These are phyloP conservation scores for Nanorana parkeri DNA, from an alignment of 2,113 vertebrate genomes.

Conservation along the genomic window DNA sequence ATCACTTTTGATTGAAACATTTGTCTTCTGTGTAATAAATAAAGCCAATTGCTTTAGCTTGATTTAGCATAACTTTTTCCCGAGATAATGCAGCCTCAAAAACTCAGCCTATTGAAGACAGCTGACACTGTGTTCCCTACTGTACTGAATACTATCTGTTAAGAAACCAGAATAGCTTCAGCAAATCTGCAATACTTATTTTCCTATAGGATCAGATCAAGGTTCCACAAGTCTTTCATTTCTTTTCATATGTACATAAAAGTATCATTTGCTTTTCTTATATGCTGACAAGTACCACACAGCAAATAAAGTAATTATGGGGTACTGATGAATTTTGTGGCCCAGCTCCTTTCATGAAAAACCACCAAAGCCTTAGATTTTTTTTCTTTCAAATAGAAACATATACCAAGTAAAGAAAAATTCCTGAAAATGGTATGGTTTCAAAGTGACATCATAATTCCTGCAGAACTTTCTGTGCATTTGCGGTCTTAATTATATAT, in stretches of 20 bases:
- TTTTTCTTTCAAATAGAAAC: constrained; percentile 11
- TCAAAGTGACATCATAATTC: constrained; percentile 24
- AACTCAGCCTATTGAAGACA: not conserved
- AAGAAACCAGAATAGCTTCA: not conserved
- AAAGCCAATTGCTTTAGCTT: no score
- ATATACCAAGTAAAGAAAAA: constrained; percentile 29
- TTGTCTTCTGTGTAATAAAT: no score
- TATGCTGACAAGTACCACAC: not conserved
- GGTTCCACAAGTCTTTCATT: not conserved
- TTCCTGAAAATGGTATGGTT: constrained; percentile 13
- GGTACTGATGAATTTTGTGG: constrained; percentile 8
- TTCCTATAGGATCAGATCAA: not conserved
- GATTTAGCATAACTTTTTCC: no score
- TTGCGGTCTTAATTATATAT: constrained; percentile 35
- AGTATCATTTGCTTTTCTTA: not conserved
- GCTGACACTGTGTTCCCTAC: not conserved
- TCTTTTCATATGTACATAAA: constrained; percentile 17
- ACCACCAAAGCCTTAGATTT: constrained; percentile 29
- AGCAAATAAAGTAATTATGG: constrained; percentile 33
- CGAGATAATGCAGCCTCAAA: no score
- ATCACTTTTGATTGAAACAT: no score
- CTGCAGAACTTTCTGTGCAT: constrained; percentile 20
- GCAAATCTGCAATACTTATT: not conserved
- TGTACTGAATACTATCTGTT: not conserved
- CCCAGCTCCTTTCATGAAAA: constrained; percentile 31